Conservation (phyloP, 1,140 invertebrate genomes). For the Lamellibrachia luymesi region DNA sequence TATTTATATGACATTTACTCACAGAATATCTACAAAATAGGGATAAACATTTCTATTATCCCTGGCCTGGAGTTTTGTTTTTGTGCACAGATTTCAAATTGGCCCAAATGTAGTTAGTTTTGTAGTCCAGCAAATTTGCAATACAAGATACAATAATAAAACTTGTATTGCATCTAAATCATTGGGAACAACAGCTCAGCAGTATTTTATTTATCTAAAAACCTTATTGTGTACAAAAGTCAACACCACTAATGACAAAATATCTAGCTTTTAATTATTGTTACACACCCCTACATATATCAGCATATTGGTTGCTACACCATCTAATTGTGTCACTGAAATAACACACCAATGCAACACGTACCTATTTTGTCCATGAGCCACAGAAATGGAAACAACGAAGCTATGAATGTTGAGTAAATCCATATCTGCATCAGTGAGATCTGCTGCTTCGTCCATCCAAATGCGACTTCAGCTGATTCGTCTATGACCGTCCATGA, state of each 20-base stretch:
- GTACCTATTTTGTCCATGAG: constrained; percentile 26
- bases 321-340: neutral
- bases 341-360: neutral
- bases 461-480: constrained; percentile 25
- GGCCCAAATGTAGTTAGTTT: neutral
- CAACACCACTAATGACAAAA: neutral
- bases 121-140: neutral
- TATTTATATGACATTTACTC: neutral
- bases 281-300: no score
- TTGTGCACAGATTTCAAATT: neutral
- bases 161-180: neutral
- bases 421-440: constrained; percentile 27
- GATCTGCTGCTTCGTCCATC: constrained; percentile 23
- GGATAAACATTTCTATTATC: neutral
- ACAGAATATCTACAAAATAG: neutral
- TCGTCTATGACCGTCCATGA: constrained; percentile 25
- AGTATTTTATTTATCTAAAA: neutral
- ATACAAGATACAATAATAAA: neutral
- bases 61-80: neutral
- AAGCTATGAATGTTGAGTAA: constrained; percentile 18
- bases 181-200: neutral
- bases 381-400: constrained; percentile 24
- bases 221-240: neutral
- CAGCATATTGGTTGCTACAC: neutral
- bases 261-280: neutral